These are phyloP conservation scores for Drosophila elegans DNA, from an alignment of 1,140 invertebrate genomes.

Conservation along the genomic window DNA sequence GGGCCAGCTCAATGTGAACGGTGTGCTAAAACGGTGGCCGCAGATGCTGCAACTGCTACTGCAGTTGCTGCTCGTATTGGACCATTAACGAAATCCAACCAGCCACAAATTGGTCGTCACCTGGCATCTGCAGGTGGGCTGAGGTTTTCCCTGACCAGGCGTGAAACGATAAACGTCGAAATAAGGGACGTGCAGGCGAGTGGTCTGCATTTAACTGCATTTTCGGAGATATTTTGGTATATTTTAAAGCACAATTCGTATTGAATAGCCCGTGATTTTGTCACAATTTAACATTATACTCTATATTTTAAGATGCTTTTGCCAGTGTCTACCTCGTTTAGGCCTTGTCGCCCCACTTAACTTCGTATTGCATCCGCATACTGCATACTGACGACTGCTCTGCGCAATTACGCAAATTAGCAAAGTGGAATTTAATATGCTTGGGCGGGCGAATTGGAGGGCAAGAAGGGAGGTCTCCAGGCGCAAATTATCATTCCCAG, in stretches of 20 bases:
- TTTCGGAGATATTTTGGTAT: neutral
- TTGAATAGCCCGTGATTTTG: neutral
- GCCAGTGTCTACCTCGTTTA: slow-evolving; percentile 2
- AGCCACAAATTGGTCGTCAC: slow-evolving; percentile 28
- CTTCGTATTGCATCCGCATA: neutral
- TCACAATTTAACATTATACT: no score
- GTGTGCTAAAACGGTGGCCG: slow-evolving; percentile 24
- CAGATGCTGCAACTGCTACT: slow-evolving; percentile 13
- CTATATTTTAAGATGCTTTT: neutral
- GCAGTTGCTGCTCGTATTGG: slow-evolving; percentile 22
- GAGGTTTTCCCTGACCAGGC: neutral
- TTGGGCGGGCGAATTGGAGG: slow-evolving; percentile 42
- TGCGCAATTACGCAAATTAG: slow-evolving; percentile 77
- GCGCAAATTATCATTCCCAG: slow-evolving; percentile 47
- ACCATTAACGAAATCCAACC: slow-evolving; percentile 28
- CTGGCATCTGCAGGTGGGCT: neutral
- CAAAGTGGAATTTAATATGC: slow-evolving; percentile 76
- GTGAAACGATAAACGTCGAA: neutral
- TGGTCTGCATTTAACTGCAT: neutral
- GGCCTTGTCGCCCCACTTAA: slow-evolving; percentile 38
- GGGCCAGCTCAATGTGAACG: slow-evolving; percentile 5
- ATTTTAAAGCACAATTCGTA: neutral
- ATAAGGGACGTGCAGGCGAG: neutral
- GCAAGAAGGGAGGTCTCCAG: neutral
- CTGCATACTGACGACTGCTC: slow-evolving; percentile 44